Percentiles rank a stretch among this genome's conserved stretches.
phyloP scores from a whole-genome alignment of 2,113 vertebrate genomes.

The Salvator merianae region DNA sequence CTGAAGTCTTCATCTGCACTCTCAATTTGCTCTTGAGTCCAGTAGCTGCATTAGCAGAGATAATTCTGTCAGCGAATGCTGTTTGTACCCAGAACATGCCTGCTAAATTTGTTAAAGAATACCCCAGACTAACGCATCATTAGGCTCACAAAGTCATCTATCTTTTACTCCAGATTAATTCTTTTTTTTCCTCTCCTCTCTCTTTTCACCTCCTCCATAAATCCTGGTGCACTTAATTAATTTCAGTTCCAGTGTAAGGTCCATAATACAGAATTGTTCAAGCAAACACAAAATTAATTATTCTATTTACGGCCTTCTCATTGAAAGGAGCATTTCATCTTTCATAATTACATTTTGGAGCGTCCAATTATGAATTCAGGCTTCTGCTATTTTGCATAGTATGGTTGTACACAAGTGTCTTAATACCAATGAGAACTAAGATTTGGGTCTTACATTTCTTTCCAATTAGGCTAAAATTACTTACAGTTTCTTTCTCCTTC shows the following conservation, averaged over 20 bases:
- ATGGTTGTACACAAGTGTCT: constrained; percentile 72
- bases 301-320: constrained; percentile 99
- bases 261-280: constrained; percentile 99
- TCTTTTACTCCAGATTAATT: constrained; percentile 98
- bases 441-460: constrained; percentile 61
- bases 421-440: constrained; percentile 65
- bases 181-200: constrained; percentile 83
- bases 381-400: constrained; percentile 81
- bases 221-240: constrained; percentile 99
- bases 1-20: constrained; percentile 68
- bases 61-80: constrained; percentile 90
- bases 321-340: constrained; percentile 99
- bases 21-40: constrained; percentile 79
- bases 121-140: constrained; percentile 91
- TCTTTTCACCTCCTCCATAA: constrained; percentile 97
- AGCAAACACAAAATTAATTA: constrained; percentile 99
- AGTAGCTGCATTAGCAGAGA: constrained; percentile 89
- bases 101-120: constrained; percentile 96
- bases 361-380: constrained; percentile 94
- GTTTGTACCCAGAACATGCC: constrained; percentile 84
- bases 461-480: constrained; percentile 52
- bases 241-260: constrained; percentile 95
- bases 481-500: constrained; percentile 34
- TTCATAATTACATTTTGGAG: constrained; percentile 99
- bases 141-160: constrained; percentile 97